These are phyloP conservation scores for Holothuria glaberrima DNA, from an alignment of 35 echinoderm and acorn worm species.

Conservation along the genomic window DNA sequence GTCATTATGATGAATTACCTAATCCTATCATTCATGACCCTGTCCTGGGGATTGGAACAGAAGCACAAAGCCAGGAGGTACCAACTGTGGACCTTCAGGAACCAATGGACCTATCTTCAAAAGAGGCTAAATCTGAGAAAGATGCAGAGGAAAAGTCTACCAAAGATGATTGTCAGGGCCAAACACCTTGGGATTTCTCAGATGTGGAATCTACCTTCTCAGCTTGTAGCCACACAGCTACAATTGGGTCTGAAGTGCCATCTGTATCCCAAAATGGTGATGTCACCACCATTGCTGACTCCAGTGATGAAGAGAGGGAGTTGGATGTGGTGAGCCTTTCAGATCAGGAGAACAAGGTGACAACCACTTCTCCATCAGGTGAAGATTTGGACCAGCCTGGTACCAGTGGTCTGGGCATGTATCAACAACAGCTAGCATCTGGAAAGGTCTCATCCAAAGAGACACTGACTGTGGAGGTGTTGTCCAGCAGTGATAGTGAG, in stretches of 20 bases:
- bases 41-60: slow-evolving; percentile 24
- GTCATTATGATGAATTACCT: slow-evolving; percentile 25
- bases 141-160: slow-evolving; percentile 30
- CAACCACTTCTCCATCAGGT: neutral
- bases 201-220: slow-evolving; percentile 56
- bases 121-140: slow-evolving; percentile 55
- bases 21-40: slow-evolving; percentile 51
- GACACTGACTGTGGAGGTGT: slow-evolving; percentile 34
- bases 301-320: slow-evolving; percentile 45
- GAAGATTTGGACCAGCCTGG: slow-evolving; percentile 52
- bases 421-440: slow-evolving; percentile 27
- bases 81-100: slow-evolving; percentile 44
- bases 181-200: slow-evolving; percentile 45
- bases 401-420: slow-evolving; percentile 50
- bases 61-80: slow-evolving; percentile 39
- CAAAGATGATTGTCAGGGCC: slow-evolving; percentile 46
- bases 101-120: slow-evolving; percentile 59
- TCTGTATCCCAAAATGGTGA: slow-evolving; percentile 48
- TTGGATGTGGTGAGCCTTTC: slow-evolving; percentile 47
- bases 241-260: slow-evolving; percentile 38
- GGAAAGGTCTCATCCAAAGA: slow-evolving; percentile 20
- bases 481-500: too few relatives aligned
- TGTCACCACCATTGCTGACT: slow-evolving; percentile 49
- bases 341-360: slow-evolving; percentile 57
- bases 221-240: slow-evolving; percentile 49